Conservation (phyloP, 2,888 invertebrate species). For the Chrysopilus asiliformis region DNA sequence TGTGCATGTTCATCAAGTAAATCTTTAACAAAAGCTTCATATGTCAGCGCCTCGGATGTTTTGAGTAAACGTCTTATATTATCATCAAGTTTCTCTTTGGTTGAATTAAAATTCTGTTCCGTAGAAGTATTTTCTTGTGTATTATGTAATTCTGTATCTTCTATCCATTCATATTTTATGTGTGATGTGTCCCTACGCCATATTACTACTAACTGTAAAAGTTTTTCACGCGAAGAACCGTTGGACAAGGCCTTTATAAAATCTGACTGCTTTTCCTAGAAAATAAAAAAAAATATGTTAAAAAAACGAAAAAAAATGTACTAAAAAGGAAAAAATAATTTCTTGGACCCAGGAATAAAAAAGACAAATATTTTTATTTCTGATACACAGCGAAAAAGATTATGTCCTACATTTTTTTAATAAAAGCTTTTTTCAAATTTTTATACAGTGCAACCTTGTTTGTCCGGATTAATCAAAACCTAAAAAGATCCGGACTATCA, state of each 20-base stretch:
- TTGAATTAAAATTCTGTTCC: constrained; percentile 50
- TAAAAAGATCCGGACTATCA: no score
- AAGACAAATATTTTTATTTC: no score
- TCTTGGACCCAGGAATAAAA: no score
- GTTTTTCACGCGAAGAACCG: constrained; percentile 46
- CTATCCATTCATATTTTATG: constrained; percentile 80
- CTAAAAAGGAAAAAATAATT: no score
- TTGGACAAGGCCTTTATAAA: constrained; percentile 51
- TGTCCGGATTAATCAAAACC: no score
- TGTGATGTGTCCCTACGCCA: constrained; percentile 81
- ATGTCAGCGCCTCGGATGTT: constrained; percentile 59
- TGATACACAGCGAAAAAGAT: no score
- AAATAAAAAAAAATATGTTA: no score
- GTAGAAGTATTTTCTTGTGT: constrained; percentile 29
- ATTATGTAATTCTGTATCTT: constrained; percentile 29
- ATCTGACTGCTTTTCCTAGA: constrained; percentile 48
- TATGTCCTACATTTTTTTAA: no score
- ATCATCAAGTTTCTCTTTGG: constrained; percentile 55
- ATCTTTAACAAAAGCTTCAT: constrained; percentile 70
- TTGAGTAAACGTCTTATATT: constrained; percentile 57
- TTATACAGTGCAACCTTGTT: no score
- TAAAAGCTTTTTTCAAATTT: no score
- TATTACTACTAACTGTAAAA: constrained; percentile 70
- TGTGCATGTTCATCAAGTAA: constrained; percentile 65
- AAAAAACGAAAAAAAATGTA: no score